Base-by-base conservation (phyloP, 2,888 invertebrate genomes). In the Pomacea canaliculata region DNA sequence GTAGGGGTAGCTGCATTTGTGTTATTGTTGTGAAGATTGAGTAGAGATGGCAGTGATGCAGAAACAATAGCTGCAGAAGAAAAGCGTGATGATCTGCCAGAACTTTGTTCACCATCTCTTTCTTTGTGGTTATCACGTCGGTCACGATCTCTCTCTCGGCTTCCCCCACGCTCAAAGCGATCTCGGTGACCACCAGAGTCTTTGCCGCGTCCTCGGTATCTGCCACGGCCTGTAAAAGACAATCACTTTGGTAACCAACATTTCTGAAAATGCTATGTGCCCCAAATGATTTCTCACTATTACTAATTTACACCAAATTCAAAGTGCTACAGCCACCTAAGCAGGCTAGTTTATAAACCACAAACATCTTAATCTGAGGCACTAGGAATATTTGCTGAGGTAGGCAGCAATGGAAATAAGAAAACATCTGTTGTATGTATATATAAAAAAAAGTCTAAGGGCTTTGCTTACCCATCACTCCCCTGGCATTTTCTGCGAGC, bases 401-500 rank as follows among this genome's bases (percentile, higher is more conserved):
- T 37, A 37, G 37, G 4, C 8, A 23, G 23, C 0, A 23, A 23
- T 23, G 23, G 23, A 23, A 7, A 56, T 56, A 2, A 56, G 16
- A 16, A 56, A 13, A 2, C 51, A 56, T 56, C 10, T 56, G 51
- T 16, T 18, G 19, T 1, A 59, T 4, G n/a, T 7, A 70, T 23
- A 70, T 16, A 70, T n/a, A 70, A 56, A 67, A 27, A n/a, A 23
- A 37, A n/a, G 51, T 56, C 10, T 13, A 10, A 70, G n/a, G 8
- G 18, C n/a, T 49, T 23, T 49, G 16, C 74, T 56, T 18, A 63
- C 79, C 79, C 23, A 67, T 27, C 70, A 77, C 73, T 70, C 78
- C 70, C 71, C 85, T 82, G 10, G 84, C 76, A 73, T 78, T 81
- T 65, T 86, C 85, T 66, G 85, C 86, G 92, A 96, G 93, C 85